Base-by-base conservation (phyloP, 2,888 invertebrate genomes). In the Drosophila fungiperda region DNA sequence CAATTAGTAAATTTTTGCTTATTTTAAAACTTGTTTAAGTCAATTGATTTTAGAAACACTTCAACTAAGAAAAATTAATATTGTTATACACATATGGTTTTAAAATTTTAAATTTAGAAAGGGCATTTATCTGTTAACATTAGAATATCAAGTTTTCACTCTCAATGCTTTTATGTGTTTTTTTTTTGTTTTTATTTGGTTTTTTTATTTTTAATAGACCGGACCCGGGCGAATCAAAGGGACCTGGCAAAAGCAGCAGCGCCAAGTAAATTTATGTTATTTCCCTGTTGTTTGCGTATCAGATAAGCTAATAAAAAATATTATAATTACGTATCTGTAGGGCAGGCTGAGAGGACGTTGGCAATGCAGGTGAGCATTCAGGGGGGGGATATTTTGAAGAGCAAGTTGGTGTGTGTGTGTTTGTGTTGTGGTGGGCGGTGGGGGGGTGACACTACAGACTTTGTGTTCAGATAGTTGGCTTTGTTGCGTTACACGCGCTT, bases 231-330 rank as follows among this genome's bases (percentile, higher is more conserved):
- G 66, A 82, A 89, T 87, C 87, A 87, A 76, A 83, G 71, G 75
- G 55, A 52, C 55, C 52, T 59, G 69, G 78, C 54, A 71, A 70
- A 60, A 58, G 67, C 52, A 20, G 69, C 45, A 52, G 45, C 72
- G 65, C 66, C 69, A 68, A 65, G 65, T 72, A 76, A 92, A 92
- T 93, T 92, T 91, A 92, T 91, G 91, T 90, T 89, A 84, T 91
- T 92, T 91, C 81, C 82, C 88, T 89, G 86, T 88, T 87, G 73
- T 85, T 90, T 85, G 81, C 87, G 66, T 88, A 92, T 92, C 92
- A 92, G 92, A 92, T 92, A 92, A 92, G 92, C 90, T 91, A 91
- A 92, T 91, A 92, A 92, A 92, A 92, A 91, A 92, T 92, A 91
- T 92, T 92, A 91, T 92, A 93, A 92, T 93, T 93, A 92, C 90